Base-by-base conservation (phyloP, 2,113 vertebrate species). In the Anhinga rufa region DNA sequence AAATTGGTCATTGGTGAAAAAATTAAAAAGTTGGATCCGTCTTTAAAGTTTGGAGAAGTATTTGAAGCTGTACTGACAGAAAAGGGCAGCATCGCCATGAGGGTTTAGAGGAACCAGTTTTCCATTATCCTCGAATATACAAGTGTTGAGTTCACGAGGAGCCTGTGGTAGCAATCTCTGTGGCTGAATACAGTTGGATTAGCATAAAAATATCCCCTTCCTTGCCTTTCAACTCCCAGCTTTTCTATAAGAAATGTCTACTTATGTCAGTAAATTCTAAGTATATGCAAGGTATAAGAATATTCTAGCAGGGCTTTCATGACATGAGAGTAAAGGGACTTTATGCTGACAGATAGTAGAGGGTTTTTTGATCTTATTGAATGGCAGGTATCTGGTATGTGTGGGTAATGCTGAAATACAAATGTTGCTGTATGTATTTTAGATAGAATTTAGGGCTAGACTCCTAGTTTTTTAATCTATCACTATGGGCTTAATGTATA, bases 111-210 rank as follows among this genome's bases (percentile, higher is more conserved):
- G 65, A 65, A 8, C 9, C 91, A 42, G 25, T 90, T 95, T 32
- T 14, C 52, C 25, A 15, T 84, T 87, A 74, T 57, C 48, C 28
- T 62, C 38, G 46, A 95, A 94, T 79, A 84, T 68, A 34, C 19
- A 65, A 42, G 22, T 51, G 69, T 88, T 78, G 95, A 62, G 52
- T 87, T 86, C 51, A 81, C 31, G 42, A 91, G 74, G 20, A 83
- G 38, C 84, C 65, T 82, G 32, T 70, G 69, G 29, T 89, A 55
- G 72, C 17, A 7, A 68, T 89, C 86, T 89, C 46, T 10, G 34
- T 96, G 82, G 69, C 81, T 94, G 84, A 94, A 90, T 93, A 21
- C 46, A 92, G 82, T 88, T 25, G n/a, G 86, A 94, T 96, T 91
- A 75, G 34, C 40, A 71, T 86, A 82, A 92, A 95, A 96, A 81